These are phyloP conservation scores for Asarcornis scutulata DNA, from an alignment of 2,113 vertebrate genomes.

Conservation along the genomic window DNA sequence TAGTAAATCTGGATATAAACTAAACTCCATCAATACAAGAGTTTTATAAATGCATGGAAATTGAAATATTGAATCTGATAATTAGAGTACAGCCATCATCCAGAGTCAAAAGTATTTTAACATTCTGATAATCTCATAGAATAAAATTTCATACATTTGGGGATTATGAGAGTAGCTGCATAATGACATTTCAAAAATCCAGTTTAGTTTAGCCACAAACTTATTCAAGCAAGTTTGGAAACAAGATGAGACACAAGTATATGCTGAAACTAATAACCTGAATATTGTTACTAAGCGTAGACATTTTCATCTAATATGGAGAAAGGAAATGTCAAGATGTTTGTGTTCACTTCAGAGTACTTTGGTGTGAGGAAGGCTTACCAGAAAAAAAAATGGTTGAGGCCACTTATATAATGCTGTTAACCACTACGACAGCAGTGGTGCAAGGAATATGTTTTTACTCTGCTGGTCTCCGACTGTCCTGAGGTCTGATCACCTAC, in stretches of 20 bases:
- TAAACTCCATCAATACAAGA: not conserved
- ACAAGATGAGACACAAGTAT: not conserved
- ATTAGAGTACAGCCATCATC: not conserved
- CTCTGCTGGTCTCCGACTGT: not conserved
- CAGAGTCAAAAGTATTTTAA: not conserved
- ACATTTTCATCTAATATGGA: not conserved
- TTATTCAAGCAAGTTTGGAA: not conserved
- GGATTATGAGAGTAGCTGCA: not conserved
- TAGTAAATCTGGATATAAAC: not conserved
- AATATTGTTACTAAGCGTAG: not conserved
- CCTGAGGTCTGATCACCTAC: not conserved
- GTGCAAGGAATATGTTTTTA: not conserved
- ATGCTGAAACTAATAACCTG: not conserved
- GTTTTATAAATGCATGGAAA: not conserved
- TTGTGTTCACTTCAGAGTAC: not conserved
- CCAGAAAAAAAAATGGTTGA: not conserved
- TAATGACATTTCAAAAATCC: not conserved
- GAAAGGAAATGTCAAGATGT: not conserved
- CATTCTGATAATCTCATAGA: not conserved
- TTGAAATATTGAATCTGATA: not conserved
- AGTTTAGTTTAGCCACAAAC: not conserved
- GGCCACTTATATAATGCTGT: not conserved
- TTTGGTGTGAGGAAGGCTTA: not conserved
- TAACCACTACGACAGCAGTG: accelerated
- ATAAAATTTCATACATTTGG: not conserved